phyloP scores from a whole-genome alignment of 2,797 vertebrate species.

The Lepus townsendii region DNA sequence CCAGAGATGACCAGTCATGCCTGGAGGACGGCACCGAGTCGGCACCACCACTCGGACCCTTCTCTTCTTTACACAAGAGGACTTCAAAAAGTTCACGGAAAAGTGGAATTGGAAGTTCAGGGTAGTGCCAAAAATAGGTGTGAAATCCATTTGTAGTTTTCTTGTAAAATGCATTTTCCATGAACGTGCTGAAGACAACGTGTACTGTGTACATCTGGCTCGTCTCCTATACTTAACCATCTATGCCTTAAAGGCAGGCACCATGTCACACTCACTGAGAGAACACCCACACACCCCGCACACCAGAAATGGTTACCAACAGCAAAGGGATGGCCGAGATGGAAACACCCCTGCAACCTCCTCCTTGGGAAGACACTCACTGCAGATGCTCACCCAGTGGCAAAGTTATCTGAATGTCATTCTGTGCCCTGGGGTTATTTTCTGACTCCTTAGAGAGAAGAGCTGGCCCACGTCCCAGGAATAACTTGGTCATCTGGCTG shows the following conservation, averaged over 20 bases:
- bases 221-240: background rate
- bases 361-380: background rate
- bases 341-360: background rate
- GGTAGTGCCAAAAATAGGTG: too few species aligned
- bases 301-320: background rate
- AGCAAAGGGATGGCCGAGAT: background rate
- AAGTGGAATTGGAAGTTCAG: too few species aligned
- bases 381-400: background rate
- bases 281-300: background rate
- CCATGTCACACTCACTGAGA: background rate
- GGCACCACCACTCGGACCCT: background rate
- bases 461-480: background rate
- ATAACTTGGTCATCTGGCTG: background rate
- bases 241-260: background rate
- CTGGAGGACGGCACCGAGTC: background rate
- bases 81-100: too few species aligned
- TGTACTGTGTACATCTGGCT: background rate
- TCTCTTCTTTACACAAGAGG: background rate
- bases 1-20: background rate
- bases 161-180: too few species aligned
- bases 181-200: too few species aligned
- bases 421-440: conserved; percentile 14
- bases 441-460: conserved; percentile 20
- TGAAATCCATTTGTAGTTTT: too few species aligned
- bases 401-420: background rate